phyloP scores from a whole-genome alignment of 2,113 vertebrate genomes.

The Clupea harengus region DNA sequence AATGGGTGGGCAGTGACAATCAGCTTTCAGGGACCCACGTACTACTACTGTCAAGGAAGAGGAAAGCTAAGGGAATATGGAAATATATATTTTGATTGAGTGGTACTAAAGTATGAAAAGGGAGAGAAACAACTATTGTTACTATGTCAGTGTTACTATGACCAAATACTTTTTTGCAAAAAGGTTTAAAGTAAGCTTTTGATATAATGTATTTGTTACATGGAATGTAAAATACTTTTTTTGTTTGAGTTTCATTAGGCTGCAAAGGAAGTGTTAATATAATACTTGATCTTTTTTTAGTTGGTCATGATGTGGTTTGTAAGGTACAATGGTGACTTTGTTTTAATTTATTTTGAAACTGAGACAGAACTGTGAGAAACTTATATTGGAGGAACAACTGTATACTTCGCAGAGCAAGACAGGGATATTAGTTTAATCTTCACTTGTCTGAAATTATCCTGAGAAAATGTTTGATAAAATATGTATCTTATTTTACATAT shows the following conservation, averaged over 20 bases:
- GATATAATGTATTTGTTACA: not conserved
- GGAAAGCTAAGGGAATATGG: not conserved
- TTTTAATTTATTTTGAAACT: not conserved
- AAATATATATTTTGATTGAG: not conserved
- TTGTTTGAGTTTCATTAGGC: not conserved
- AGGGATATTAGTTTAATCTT: not conserved
- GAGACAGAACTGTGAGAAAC: not conserved
- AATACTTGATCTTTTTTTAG: not conserved
- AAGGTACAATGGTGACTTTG: not conserved
- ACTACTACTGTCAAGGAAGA: not conserved
- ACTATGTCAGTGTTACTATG: not conserved
- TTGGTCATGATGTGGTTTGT: not conserved
- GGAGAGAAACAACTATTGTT: not conserved
- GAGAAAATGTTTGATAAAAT: not conserved
- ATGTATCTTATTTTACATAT: slow-evolving; percentile 1
- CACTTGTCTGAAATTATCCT: not conserved
- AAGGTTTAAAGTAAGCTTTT: not conserved
- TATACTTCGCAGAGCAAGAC: not conserved
- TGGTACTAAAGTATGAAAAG: not conserved
- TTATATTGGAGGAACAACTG: not conserved
- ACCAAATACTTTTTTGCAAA: not conserved
- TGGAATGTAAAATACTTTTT: not conserved
- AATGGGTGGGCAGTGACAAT: not conserved
- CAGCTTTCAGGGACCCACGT: not conserved
- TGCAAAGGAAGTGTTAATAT: not conserved